Base-by-base conservation (phyloP, 2,888 invertebrate genomes). In the Lamellibrachia columna region DNA sequence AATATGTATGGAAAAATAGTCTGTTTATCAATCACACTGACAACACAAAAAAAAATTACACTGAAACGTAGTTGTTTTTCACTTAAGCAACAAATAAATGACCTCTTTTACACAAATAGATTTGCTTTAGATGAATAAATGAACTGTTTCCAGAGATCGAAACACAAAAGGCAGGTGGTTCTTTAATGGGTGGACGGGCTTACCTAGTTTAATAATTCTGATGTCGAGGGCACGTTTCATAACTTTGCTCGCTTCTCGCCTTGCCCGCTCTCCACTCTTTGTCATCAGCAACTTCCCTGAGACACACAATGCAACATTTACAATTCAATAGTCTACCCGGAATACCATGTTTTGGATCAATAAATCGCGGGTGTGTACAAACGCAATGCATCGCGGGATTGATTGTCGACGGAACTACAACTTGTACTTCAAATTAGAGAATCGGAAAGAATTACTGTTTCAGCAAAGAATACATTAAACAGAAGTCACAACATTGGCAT, bases 201-300 rank as follows among this genome's bases (percentile, higher is more conserved):
- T 40, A 53, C 92, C 92, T 91, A 95, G 93, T 55, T 94, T 93
- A 15, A 95, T 95, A 91, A 95, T 95, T 90, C 95, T 94, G 15
- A 96, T 95, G 92, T 96, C 95, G 90, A 95, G 93, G 3, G 95
- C 95, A 92, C 95, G 93, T 53, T 94, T 93, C 90, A 95, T 93
- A 52, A 95, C 92, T 28, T 94, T 93, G 11, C 94, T 94, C n/a
- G 95, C 95, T 91, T 95, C 95, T 60, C 94, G 93, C 93, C 94
- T 95, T 6, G 94, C 94, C 22, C 93, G 92, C 55, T 94, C 94
- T 92, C 94, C 94, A 7, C 93, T 93, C 58, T 95, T 95, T 40
- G 94, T 93, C 53, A 94, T 94, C 40, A 95, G 52, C 90, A 95
- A 92, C 93, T 94, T 94, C 15, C 95, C 95, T 95, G 94, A 15